Base-by-base conservation (phyloP, 2,797 vertebrate genomes). In the Sebastolobus altivelis region DNA sequence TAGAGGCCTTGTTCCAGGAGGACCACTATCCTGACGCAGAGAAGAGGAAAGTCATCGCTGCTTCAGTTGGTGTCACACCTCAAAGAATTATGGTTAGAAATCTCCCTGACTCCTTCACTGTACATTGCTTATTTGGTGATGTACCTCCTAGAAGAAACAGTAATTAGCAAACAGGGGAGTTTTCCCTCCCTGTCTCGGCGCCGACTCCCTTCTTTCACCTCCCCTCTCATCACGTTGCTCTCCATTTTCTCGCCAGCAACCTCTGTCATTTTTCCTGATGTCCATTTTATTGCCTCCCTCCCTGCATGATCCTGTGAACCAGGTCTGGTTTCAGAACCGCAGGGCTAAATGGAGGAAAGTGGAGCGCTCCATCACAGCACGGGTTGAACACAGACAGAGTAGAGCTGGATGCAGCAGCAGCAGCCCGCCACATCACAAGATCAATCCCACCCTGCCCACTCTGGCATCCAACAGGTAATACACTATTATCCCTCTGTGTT, bases 271-370 rank as follows among this genome's bases (percentile, higher is more conserved):
- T 71, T 52, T 29, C 6, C 16, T 40, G 25, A 65, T 33, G 43
- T 60, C 35, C 12, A 8, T 70, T 59, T 63, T 33, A 61, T 56
- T 71, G 31, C 67, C 31, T 43, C 3, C 8, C 40, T 72, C 35
- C 25, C 25, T 69, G 40, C 27, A 8, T 84, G 58, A 76, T 60
- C 69, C 46, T 77, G 35, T 87, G 22, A 72, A 14, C 20, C 81
- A 99, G 98, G 97, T 99, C 33, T 99, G 98, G 98, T 99, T 99
- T 93, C 98, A 99, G 94, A 99, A 99, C 89, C 97, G 98, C 56
- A 91, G 98, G 72, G 98, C 98, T 1, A 99, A 98, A 90, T 99
- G 97, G 98, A 94, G 97, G 11, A 99, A 99, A 92, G 79, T 81
- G 0, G 94, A 96, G 82, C 97, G 95, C 56, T 93, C 89, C 25